Evolutionary conservation across 2,888 invertebrate genomes (phyloP).

Genomic region (Mesoligia furuncula): DNA sequence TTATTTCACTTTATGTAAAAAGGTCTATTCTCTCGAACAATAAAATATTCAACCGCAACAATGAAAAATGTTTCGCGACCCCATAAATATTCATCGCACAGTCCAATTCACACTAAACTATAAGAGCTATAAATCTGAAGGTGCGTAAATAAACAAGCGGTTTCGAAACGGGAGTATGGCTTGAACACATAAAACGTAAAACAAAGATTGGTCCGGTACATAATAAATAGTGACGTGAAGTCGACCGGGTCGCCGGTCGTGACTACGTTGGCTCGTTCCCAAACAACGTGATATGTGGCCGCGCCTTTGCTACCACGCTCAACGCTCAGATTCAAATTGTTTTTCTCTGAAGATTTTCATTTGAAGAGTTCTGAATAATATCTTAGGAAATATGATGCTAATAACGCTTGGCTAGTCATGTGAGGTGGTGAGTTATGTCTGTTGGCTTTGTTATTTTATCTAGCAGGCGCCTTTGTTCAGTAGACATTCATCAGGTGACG

Average conservation of each 20-base stretch:
- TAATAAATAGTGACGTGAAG: slow-evolving; percentile 66
- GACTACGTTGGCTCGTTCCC: slow-evolving; percentile 63
- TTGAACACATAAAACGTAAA: slow-evolving; percentile 64
- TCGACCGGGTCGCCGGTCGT: slow-evolving; percentile 59
- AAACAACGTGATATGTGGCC: slow-evolving; percentile 66
- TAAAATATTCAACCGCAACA: slow-evolving; percentile 32
- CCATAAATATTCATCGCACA: slow-evolving; percentile 57
- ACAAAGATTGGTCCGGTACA: slow-evolving; percentile 66
- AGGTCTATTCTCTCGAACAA: slow-evolving; percentile 14
- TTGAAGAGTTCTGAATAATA: slow-evolving; percentile 54
- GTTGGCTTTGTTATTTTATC: slow-evolving; percentile 51
- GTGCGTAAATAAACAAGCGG: slow-evolving; percentile 66
- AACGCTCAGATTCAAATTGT: slow-evolving; percentile 57
- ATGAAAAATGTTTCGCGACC: slow-evolving; percentile 38
- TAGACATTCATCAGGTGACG: slow-evolving; percentile 24
- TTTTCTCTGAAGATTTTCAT: slow-evolving; percentile 59
- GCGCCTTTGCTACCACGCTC: slow-evolving; percentile 54
- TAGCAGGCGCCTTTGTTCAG: slow-evolving; percentile 24
- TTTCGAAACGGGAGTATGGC: slow-evolving; percentile 59
- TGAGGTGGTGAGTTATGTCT: slow-evolving; percentile 42
- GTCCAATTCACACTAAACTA: slow-evolving; percentile 58
- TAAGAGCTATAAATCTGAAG: slow-evolving; percentile 63
- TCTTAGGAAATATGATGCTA: slow-evolving; percentile 47
- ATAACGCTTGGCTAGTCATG: slow-evolving; percentile 49
- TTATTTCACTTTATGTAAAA: slow-evolving; percentile 13